Evolutionary conservation across 2,113 vertebrate genomes (phyloP).

Genomic region (Desmodus rotundus): DNA sequence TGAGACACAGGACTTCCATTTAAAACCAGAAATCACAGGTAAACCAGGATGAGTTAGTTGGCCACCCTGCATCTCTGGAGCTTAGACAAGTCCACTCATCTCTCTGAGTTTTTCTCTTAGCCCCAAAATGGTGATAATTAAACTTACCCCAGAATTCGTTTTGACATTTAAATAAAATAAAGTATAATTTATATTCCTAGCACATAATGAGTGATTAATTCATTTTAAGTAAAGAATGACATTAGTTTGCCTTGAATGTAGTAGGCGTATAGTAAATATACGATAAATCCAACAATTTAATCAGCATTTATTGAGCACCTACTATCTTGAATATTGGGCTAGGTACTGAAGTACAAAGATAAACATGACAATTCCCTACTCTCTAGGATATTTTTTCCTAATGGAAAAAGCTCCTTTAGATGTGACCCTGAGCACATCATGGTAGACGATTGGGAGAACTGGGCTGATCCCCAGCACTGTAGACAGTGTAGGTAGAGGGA

Average conservation of each 20-base stretch:
- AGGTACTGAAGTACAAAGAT: not conserved
- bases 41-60: not conserved
- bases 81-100: not conserved
- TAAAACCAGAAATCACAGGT: not conserved
- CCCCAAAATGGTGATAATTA: not conserved
- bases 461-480: not conserved
- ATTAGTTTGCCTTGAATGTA: not conserved
- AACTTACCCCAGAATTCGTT: not conserved
- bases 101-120: slow-evolving; percentile 25
- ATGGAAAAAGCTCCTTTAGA: not conserved
- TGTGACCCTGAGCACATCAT: not conserved
- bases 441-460: not conserved
- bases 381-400: not conserved
- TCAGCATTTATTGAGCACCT: not conserved
- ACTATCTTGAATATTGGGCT: not conserved
- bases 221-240: not conserved
- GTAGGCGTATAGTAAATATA: not conserved
- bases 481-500: not conserved
- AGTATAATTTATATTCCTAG: not conserved
- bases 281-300: not conserved
- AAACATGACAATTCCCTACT: not conserved
- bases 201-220: not conserved
- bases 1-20: not conserved
- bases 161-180: slow-evolving; percentile 10
- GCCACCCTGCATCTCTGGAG: not conserved